phyloP scores from a whole-genome alignment of 1,140 invertebrate species.

The Drosophila jambulina region DNA sequence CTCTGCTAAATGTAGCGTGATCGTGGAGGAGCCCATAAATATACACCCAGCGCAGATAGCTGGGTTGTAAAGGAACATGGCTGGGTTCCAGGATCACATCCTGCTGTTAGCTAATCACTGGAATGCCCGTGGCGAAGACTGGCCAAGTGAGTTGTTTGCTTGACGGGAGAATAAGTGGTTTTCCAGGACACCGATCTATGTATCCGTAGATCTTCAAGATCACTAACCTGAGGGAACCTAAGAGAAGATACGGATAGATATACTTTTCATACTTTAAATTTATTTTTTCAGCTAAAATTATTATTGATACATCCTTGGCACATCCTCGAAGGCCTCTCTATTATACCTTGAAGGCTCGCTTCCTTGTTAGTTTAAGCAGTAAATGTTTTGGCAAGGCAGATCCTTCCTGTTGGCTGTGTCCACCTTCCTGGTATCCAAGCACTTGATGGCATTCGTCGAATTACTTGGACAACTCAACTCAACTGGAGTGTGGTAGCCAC shows the following conservation, averaged over 20 bases:
- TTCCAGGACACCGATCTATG: too few species aligned
- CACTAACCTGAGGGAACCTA: neutral
- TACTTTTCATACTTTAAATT: neutral
- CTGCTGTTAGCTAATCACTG: constrained; percentile 48
- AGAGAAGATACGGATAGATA: neutral
- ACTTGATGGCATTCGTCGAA: constrained; percentile 14
- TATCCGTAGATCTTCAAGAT: neutral
- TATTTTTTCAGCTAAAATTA: neutral
- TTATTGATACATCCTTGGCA: neutral
- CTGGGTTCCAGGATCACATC: constrained; percentile 24
- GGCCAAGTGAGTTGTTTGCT: constrained; percentile 23
- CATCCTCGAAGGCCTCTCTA: neutral
- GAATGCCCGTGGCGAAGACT: constrained; percentile 37
- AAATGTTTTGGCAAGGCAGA: constrained; percentile 27
- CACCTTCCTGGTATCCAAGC: constrained; percentile 34
- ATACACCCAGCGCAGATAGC: constrained; percentile 7
- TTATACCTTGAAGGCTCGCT: neutral
- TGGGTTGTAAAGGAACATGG: neutral
- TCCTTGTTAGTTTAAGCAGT: constrained; percentile 12
- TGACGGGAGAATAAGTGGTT: neutral
- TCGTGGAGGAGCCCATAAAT: constrained; percentile 32
- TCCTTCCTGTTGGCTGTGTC: neutral
- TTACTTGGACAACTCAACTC: neutral
- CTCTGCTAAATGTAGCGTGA: constrained; percentile 74
- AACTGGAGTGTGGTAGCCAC: constrained; percentile 45